phyloP scores from a whole-genome alignment of 2,797 vertebrate genomes.

The Calcarius lapponicus region DNA sequence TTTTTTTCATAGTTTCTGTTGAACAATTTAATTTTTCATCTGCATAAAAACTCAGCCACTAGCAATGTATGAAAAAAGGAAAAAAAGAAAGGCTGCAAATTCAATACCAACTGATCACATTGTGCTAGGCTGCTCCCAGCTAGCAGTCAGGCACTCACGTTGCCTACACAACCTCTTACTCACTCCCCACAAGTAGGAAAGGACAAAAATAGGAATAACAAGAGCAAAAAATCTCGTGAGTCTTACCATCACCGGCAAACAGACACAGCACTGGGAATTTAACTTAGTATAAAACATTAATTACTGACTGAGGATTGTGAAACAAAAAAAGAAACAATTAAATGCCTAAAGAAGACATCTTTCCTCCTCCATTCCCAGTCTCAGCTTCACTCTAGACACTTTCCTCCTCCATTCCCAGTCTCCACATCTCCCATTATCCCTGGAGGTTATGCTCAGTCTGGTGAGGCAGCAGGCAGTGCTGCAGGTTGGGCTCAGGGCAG shows the following conservation, averaged over 20 bases:
- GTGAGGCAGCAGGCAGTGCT: fast-evolving
- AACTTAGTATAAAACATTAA: background rate
- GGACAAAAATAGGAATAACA: background rate
- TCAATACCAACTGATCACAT: background rate
- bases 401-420: background rate
- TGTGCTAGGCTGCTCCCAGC: background rate
- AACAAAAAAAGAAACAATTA: background rate
- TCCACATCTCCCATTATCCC: background rate
- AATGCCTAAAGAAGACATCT: background rate
- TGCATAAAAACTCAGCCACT: background rate
- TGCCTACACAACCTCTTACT: background rate
- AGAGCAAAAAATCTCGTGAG: background rate
- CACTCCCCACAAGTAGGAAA: background rate
- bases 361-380: background rate
- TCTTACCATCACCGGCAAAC: background rate
- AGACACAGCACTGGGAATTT: background rate
- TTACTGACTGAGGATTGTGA: background rate
- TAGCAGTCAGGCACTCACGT: background rate
- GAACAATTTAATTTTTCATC: background rate
- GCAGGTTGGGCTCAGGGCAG: background rate
- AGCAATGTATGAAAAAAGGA: background rate
- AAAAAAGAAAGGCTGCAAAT: background rate
- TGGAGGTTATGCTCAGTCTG: background rate
- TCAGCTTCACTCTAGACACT: background rate
- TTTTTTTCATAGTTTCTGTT: background rate